Evolutionary conservation across 2,888 invertebrate species (phyloP), one percentile per base, ranked within the genome.

Genomic region (Drosophila neoperkinsi): DNA sequence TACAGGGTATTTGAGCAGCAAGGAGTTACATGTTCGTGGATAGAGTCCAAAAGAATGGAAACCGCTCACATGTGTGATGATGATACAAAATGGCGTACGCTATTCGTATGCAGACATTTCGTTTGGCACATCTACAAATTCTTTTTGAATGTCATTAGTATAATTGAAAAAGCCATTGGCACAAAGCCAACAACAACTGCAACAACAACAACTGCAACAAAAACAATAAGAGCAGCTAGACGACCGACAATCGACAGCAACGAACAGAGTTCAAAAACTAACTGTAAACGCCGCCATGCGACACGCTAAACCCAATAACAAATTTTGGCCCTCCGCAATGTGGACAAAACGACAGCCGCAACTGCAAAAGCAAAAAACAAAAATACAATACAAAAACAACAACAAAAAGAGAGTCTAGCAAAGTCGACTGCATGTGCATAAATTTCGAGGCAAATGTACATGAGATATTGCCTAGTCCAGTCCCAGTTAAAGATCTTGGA

Each of bases 91-190:
- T 79, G 79, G 79, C 79, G 78, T 60, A 73, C 69, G 74, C 63
- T 62, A 64, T 79, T 81, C 74, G 79, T 74, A 69, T 81, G 74
- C 76, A 82, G 81, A 71, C 82, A 82, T 79, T 81, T 81, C 77
- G 74, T 51, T 84, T 85, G 89, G 87, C 85, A 88, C 79, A 81
- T 80, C 87, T 74, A 86, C 85, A 87, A 86, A 89, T 86, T 84
- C 89, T 88, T 87, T 85, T 87, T 86, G 90, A 87, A 87, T 87
- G 87, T 87, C 86, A 87, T 87, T 87, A 87, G 86, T 82, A 88
- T 87, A 87, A 87, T 87, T 87, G 86, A 87, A 87, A 87, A 87
- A 88, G 88, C 84, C 87, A 85, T 88, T 90, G 86, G 86, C 90
- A 72, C 69, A 75, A 68, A 57, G 83, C 86, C 86, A 87, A 76